A percentile compares a stretch with the other conserved stretches of the same genome.
phyloP scores from a whole-genome alignment of 2,113 vertebrate species.

The Empidonax alnorum region DNA sequence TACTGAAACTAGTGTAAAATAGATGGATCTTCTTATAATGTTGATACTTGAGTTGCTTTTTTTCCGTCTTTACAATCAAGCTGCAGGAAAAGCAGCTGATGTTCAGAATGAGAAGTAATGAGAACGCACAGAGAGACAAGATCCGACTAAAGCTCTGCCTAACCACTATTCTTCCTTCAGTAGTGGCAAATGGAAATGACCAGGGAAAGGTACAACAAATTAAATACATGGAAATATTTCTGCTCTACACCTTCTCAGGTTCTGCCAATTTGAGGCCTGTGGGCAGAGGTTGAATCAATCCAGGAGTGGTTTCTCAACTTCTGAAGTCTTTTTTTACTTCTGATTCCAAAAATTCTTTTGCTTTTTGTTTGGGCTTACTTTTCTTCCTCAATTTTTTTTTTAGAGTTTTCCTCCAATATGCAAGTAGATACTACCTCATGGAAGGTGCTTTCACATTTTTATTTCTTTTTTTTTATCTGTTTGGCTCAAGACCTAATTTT shows the following conservation, averaged over 20 bases:
- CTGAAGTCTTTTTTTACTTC: background rate
- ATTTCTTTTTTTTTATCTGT: background rate
- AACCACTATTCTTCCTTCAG: background rate
- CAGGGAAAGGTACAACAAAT: background rate
- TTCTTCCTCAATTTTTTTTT: background rate
- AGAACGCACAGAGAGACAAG: background rate
- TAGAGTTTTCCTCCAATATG: background rate
- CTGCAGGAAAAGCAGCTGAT: background rate
- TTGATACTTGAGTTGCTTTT: background rate
- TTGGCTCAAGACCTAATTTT: background rate
- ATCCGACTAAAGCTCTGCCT: background rate
- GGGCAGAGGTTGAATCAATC: background rate
- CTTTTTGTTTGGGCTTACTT: background rate
- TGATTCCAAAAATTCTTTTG: background rate
- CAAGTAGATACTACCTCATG: background rate
- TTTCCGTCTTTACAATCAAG: background rate
- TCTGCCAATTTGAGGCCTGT: background rate
- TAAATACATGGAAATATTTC: background rate
- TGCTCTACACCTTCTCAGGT: background rate
- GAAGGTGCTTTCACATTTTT: background rate
- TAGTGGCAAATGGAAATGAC: background rate
- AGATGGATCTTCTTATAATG: background rate
- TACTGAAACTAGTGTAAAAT: background rate
- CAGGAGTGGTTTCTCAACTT: background rate
- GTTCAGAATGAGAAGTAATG: background rate